Base-by-base conservation (phyloP, 2,888 invertebrate genomes). In the Melitaea athalia region DNA sequence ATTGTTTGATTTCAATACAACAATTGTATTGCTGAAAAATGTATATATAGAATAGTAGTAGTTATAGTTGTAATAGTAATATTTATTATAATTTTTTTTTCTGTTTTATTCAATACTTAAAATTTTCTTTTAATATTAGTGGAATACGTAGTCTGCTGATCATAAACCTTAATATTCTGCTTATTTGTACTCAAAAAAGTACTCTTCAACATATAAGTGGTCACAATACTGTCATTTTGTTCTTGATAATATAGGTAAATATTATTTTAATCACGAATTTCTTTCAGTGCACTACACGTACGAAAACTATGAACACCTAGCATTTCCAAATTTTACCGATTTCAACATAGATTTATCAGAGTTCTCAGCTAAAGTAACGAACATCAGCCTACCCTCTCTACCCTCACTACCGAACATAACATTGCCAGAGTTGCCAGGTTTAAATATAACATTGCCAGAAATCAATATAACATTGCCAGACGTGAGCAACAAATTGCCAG, bases 251-350 rank as follows among this genome's bases (percentile, higher is more conserved):
- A 12, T 24, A 52, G 17, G 24, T 24, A 24, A 24, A 24, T 24
- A 53, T 24, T 24, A 53, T 24, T 53, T 53, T 53, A 53, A 31
- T 11, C 12, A 0, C 11, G 61, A 78, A 83, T 88, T 87, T 74
- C 80, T 92, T 92, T 79, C 92, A 92, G 92, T 91, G 68, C 87
- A 89, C 87, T 92, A 92, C 91, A 88, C 90, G 33, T 92, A 92
- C 79, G 88, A 90, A 76, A 91, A 92, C 81, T 86, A 84, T 85
- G 91, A 92, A 31, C 81, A 79, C 71, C 77, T 91, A 67, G 87
- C 86, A 67, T 77, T 92, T 80, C 89, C 90, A 77, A 90, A 91
- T 84, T 89, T 92, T 84, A 90, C 88, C 74, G 87, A 91, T 87
- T 89, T 92, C 79, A 83, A 80, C 67, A 72, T 92, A 80, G 84